Evolutionary conservation across 2,113 vertebrate species (phyloP).

Genomic region (Hyperopisus bebe): DNA sequence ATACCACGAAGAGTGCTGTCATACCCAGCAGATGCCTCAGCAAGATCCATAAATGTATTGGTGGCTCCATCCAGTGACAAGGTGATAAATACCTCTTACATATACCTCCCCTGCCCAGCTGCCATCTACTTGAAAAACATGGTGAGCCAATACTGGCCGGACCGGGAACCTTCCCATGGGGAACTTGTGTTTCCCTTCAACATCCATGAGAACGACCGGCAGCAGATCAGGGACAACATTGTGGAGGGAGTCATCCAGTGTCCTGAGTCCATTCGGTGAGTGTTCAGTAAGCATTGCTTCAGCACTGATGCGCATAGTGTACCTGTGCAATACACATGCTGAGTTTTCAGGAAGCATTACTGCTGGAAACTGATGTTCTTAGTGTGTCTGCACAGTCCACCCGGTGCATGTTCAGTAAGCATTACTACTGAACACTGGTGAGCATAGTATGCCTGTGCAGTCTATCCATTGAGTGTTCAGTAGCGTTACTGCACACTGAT

Average conservation of each 20-base stretch:
- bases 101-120: constrained; percentile 54
- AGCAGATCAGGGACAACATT: constrained; percentile 90
- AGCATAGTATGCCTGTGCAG: no score
- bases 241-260: constrained; percentile 91
- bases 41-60: neutral
- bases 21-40: neutral
- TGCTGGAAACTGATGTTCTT: neutral
- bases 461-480: neutral
- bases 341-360: neutral
- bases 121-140: constrained; percentile 99
- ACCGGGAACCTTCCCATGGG: constrained; percentile 79
- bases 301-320: neutral
- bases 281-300: neutral
- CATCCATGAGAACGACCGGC: constrained; percentile 92
- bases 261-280: constrained; percentile 86
- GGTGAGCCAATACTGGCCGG: constrained; percentile 96
- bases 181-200: constrained; percentile 88
- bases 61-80: neutral
- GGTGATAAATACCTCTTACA: neutral
- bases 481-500: neutral
- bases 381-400: neutral
- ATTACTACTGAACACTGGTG: neutral
- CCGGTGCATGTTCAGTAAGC: neutral
- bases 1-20: neutral
- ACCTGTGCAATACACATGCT: neutral